Evolutionary conservation across 2,888 invertebrate species (phyloP), one percentile per base, ranked within the genome.

Genomic region (Pheosia gnoma): DNA sequence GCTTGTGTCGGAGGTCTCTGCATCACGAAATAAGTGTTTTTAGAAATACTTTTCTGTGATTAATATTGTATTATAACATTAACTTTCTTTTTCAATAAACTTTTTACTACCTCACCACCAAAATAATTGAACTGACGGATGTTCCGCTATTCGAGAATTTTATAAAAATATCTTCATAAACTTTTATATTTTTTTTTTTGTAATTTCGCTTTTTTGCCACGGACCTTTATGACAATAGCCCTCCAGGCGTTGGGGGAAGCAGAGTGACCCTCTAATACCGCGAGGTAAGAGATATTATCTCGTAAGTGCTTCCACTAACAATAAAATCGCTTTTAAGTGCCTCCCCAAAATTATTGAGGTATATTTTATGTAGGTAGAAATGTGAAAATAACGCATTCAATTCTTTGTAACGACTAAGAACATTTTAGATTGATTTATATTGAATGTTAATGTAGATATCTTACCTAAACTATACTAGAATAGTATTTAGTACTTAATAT

Each of bases 251-350:
- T 71, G 73, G 77, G 79, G 78, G 68, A 62, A 65, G 69, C 68
- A 63, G 51, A 74, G 73, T 80, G 79, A 79, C 81, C 81, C 83
- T 81, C 64, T 80, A 81, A 79, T 79, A 77, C 74, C 72, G 80
- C 80, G 77, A 77, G 79, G 78, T 80, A 79, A 75, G 74, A 80
- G 82, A 85, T 83, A 83, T 80, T 80, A 86, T 85, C 84, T 82
- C 75, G 71, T 77, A 83, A 80, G 79, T 76, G 71, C 77, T 80
- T 75, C 55, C 68, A 75, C 71, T 76, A 76, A 80, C 76, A 82
- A 83, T 85, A 84, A 84, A 85, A 82, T 66, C 63, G 67, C 65
- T 68, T 67, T 77, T 66, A 76, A 82, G 78, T 79, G 74, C 64
- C 80, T 63, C 78, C 81, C 75, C 71, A 70, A 78, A 72, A 76